Percentiles rank a stretch among this genome's conserved stretches.
Evolutionary conservation across 2,888 invertebrate genomes (phyloP).

Genomic region (Galeopsomyia nigrocyanea): DNA sequence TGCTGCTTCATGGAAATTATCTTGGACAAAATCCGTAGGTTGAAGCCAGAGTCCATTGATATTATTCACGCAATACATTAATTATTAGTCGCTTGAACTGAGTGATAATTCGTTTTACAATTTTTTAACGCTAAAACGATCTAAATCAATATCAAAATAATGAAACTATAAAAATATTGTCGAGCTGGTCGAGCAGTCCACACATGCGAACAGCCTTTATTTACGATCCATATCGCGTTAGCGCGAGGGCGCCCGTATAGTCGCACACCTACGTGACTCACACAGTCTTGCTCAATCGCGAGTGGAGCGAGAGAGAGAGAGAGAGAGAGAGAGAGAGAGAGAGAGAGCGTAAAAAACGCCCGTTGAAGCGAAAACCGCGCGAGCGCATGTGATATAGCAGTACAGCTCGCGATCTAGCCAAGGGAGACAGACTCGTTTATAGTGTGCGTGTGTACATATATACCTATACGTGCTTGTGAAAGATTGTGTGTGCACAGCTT

Average conservation of each 20-base stretch:
- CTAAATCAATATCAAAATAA: too few species aligned
- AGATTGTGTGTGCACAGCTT: conserved; percentile 5
- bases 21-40: too few species aligned
- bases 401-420: too few species aligned
- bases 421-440: background rate
- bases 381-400: too few species aligned
- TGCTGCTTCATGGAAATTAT: too few species aligned
- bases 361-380: conserved; percentile 28
- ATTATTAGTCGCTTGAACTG: too few species aligned
- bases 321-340: too few species aligned
- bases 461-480: too few species aligned
- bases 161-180: background rate
- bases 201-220: conserved; percentile 38
- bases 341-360: conserved; percentile 29
- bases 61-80: too few species aligned
- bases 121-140: too few species aligned
- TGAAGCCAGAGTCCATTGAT: background rate
- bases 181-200: background rate
- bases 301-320: too few species aligned
- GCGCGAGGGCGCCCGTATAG: background rate
- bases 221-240: conserved; percentile 11
- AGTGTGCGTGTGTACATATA: background rate
- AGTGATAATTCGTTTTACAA: too few species aligned
- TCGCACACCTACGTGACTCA: background rate
- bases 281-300: background rate